Percentiles rank a stretch among this genome's conserved stretches.
These are phyloP conservation scores for Candoia aspera DNA, from an alignment of 2,113 vertebrate genomes.

Conservation along the genomic window DNA sequence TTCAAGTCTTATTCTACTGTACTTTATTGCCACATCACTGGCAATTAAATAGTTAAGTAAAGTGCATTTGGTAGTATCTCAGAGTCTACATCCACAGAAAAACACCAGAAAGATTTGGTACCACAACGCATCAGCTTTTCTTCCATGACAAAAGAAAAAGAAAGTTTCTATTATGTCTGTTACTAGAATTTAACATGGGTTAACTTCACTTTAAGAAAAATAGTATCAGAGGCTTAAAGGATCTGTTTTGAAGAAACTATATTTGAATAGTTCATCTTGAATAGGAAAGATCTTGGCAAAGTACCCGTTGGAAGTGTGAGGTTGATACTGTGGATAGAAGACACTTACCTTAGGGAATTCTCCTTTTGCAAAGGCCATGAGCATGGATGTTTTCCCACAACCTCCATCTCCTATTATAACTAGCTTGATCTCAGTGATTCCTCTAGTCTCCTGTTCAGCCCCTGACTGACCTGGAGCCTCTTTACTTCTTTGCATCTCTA, in stretches of 20 bases:
- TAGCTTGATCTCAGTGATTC: constrained; percentile 57
- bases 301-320: background rate
- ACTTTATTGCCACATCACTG: background rate
- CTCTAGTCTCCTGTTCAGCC: background rate
- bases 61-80: background rate
- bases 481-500: constrained; percentile 20
- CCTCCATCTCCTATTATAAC: constrained; percentile 77
- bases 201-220: background rate
- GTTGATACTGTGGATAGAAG: too few relatives aligned
- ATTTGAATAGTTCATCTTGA: background rate
- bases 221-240: background rate
- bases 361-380: constrained; percentile 67
- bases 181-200: background rate
- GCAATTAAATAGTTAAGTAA: background rate
- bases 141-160: background rate
- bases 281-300: background rate
- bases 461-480: background rate
- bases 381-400: constrained; percentile 76
- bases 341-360: constrained; percentile 70
- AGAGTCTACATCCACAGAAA: background rate
- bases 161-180: background rate
- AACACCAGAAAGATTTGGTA: background rate
- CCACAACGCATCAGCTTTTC: background rate
- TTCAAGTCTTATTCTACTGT: background rate
- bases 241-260: background rate